Evolutionary conservation across 1,140 invertebrate species (phyloP), one percentile per base, ranked within the genome.

Genomic region (Drosophila micromelanica): DNA sequence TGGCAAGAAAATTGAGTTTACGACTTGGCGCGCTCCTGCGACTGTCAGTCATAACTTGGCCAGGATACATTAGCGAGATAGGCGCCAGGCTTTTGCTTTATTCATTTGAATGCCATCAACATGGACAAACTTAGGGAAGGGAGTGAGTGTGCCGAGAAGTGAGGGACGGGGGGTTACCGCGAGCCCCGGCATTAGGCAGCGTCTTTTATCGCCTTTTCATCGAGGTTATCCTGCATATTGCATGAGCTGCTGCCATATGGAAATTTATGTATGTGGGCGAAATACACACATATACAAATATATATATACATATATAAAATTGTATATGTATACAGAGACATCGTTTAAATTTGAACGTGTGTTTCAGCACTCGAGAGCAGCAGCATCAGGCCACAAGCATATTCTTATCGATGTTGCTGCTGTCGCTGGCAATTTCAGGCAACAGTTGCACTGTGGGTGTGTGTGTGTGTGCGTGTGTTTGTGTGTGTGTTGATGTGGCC

Each of bases 191-290:
- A 82, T 84, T 84, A 82, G 67, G 76, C 78, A 75, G 77, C 63
- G 74, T 87, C 81, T 85, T 85, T 86, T 85, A 85, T 87, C 82
- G 82, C 81, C 81, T 87, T 85, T 87, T 85, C 81, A 85, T 85
- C 81, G 82, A 81, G 80, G 81, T 78, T 87, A 81, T 78, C 57
- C 76, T 85, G 82, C 82, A 85, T 85, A 87, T 85, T 85, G 81
- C 82, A 85, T 85, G 81, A 85, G 78, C 62, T 73, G 63, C 85
- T 85, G 81, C 74, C 82, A 81, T 87, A 87, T 87, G 78, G 74
- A 81, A 87, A 85, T 87, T 75, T 85, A 81, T 85, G 74, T 75
- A 37, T 57, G 52, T 56, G 54, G 3, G 6, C 5, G 40, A 11
- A 3, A 40, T 40, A 63, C 40, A 27, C 35, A n/a, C 49, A 43